Evolutionary conservation across 1,140 invertebrate genomes (phyloP).

Genomic region (Steinernema khuongi): DNA sequence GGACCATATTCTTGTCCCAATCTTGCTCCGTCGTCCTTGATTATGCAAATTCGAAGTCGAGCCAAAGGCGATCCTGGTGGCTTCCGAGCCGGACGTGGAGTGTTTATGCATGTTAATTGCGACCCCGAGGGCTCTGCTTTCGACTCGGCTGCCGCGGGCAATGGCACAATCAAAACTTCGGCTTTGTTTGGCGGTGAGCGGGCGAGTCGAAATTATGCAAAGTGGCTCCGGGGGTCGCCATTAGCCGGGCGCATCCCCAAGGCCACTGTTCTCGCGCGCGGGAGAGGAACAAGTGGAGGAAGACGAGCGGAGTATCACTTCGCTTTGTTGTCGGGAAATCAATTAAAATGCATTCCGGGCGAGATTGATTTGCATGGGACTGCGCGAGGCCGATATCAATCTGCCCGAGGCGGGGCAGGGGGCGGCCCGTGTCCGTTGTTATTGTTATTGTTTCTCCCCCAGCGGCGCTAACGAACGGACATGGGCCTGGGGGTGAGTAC

Average conservation of each 20-base stretch:
- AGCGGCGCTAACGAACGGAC: constrained; percentile 6
- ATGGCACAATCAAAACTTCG: too few species aligned
- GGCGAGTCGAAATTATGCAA: constrained; percentile 11
- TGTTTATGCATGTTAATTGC: constrained; percentile 6
- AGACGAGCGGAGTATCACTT: constrained; percentile 13
- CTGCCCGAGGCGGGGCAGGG: neutral
- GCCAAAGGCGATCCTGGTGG: neutral
- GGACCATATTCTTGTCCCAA: neutral
- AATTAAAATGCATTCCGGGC: constrained; percentile 8
- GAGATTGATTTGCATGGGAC: constrained; percentile 15
- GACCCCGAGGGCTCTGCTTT: too few species aligned
- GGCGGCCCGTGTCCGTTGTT: neutral
- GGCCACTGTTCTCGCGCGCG: neutral
- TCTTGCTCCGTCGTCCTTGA: neutral
- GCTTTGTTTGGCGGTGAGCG: too few species aligned
- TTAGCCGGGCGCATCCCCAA: constrained; percentile 5
- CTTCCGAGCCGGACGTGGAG: neutral
- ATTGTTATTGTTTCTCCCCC: neutral
- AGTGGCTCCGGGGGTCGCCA: neutral
- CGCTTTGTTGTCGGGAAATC: constrained; percentile 16
- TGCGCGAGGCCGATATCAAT: constrained; percentile 1
- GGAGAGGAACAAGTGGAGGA: neutral
- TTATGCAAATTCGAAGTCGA: constrained; percentile 5
- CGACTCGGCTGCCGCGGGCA: too few species aligned
- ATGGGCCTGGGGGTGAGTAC: neutral